phyloP scores from a whole-genome alignment of 2,888 invertebrate species.

The Synergus umbraculus region DNA sequence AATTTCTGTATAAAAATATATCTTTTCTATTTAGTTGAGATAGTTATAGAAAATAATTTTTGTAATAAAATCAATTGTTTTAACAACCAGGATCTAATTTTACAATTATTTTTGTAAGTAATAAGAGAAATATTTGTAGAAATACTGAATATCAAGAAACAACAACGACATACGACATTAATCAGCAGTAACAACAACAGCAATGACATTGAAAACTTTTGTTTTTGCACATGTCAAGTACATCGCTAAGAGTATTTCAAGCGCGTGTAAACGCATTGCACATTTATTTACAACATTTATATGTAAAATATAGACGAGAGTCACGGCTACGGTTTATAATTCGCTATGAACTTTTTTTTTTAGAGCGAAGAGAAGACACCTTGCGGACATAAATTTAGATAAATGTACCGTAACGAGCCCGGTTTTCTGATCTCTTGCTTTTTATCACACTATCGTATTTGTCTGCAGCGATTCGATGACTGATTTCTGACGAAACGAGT shows the following conservation, averaged over 20 bases:
- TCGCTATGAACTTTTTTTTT: constrained; percentile 52
- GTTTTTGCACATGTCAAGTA: constrained; percentile 43
- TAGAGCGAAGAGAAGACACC: constrained; percentile 55
- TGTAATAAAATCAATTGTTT: constrained; percentile 8
- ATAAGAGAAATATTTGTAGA: constrained; percentile 1
- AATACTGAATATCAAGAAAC: constrained; percentile 72
- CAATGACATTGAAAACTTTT: constrained; percentile 62
- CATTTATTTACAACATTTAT: constrained; percentile 62
- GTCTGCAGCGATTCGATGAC: constrained; percentile 34
- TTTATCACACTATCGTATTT: constrained; percentile 25
- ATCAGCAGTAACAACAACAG: constrained; percentile 71
- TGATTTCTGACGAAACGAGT: constrained; percentile 28
- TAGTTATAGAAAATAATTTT: neutral
- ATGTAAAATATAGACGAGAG: constrained; percentile 60
- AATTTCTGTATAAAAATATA: neutral
- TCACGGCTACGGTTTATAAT: constrained; percentile 54
- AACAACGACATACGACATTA: constrained; percentile 77
- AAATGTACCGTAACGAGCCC: constrained; percentile 51
- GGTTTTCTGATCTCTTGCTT: constrained; percentile 42
- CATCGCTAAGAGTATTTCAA: constrained; percentile 44
- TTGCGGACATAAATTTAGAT: constrained; percentile 56
- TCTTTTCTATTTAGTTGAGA: neutral
- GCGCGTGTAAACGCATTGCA: constrained; percentile 55
- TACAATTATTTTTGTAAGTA: neutral
- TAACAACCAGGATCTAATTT: constrained; percentile 20